Conservation (phyloP, 2,797 vertebrate species). For the Oryzias sinensis region DNA sequence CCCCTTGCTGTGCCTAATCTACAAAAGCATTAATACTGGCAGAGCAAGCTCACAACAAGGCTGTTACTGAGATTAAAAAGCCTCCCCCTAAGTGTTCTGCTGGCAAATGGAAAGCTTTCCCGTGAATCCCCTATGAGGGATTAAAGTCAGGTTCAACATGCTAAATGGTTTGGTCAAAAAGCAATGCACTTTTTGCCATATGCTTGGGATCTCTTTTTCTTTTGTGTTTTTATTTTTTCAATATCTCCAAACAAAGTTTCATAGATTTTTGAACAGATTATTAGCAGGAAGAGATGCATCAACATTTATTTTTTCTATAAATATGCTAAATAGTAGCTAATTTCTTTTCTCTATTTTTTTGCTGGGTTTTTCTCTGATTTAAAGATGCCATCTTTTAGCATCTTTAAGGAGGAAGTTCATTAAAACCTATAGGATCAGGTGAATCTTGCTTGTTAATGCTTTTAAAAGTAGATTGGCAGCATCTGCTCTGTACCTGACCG, state of each 20-base stretch:
- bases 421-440: too few species aligned
- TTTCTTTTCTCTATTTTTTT: too few species aligned
- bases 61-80: constrained; percentile 29
- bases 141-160: constrained; percentile 59
- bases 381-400: too few species aligned
- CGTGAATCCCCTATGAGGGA: constrained; percentile 48
- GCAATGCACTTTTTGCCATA: constrained; percentile 37
- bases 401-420: too few species aligned
- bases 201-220: constrained; percentile 35
- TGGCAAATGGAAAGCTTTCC: constrained; percentile 57
- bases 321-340: too few species aligned
- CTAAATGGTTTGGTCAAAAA: constrained; percentile 42
- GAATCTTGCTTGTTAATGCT: too few species aligned
- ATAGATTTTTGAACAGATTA: constrained; percentile 35
- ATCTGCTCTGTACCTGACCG: too few species aligned
- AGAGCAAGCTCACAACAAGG: constrained; percentile 44
- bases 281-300: constrained; percentile 20
- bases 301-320: neutral
- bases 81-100: constrained; percentile 55
- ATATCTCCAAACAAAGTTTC: constrained; percentile 23
- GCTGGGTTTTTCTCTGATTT: too few species aligned
- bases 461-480: too few species aligned
- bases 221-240: constrained; percentile 27
- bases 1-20: constrained; percentile 61
- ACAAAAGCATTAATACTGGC: constrained; percentile 64